Evolutionary conservation across 2,888 invertebrate genomes (phyloP).

Genomic region (Synanthedon andrenaeformis): DNA sequence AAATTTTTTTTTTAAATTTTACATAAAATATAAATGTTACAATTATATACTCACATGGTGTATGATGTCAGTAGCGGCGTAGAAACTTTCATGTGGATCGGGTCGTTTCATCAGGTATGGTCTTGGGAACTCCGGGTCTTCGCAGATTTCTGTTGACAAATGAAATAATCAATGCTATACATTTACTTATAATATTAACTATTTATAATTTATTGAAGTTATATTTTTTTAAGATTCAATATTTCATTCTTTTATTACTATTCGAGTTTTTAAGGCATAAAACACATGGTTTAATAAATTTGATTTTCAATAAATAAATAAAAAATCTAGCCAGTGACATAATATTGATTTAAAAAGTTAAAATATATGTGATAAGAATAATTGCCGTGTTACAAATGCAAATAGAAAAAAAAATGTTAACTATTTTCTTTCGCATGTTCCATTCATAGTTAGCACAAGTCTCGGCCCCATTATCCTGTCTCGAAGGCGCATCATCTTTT

Average conservation of each 20-base stretch:
- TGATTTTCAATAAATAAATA: too few species aligned
- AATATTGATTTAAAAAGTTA: too few species aligned
- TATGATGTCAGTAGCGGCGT: slow-evolving; percentile 84
- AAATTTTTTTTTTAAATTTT: too few species aligned
- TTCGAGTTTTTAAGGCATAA: too few species aligned
- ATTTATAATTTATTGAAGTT: too few species aligned
- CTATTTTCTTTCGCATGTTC: slow-evolving; percentile 25
- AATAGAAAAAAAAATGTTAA: slow-evolving; percentile 9
- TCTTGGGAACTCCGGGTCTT: slow-evolving; percentile 55
- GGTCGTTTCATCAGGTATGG: slow-evolving; percentile 64
- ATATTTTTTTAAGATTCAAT: too few species aligned
- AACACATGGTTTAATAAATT: too few species aligned
- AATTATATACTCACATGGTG: slow-evolving; percentile 59
- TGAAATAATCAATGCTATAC: slow-evolving; percentile 1
- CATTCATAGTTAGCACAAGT: neutral
- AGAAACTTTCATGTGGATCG: slow-evolving; percentile 72
- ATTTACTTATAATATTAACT: neutral
- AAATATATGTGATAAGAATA: too few species aligned
- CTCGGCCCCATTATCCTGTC: slow-evolving; percentile 34
- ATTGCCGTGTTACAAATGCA: too few species aligned
- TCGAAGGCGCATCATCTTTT: slow-evolving; percentile 54
- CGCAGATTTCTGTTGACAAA: slow-evolving; percentile 50
- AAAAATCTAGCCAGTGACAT: too few species aligned
- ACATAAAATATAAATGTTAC: too few species aligned
- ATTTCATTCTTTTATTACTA: too few species aligned